Evolutionary conservation across 1,140 invertebrate species (phyloP), one percentile per base, ranked within the genome.

Genomic region (Vanessa atalanta): DNA sequence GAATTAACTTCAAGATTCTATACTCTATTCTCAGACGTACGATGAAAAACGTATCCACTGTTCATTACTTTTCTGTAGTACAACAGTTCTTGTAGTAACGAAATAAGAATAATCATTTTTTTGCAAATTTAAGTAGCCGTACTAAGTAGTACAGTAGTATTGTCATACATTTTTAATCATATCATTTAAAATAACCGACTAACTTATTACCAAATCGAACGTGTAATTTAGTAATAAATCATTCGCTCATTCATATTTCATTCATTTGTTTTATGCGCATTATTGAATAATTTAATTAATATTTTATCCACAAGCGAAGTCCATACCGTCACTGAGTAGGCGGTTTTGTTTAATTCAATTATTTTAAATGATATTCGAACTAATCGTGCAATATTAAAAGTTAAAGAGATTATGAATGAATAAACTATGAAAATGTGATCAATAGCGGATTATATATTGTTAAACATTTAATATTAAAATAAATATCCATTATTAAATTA

Each of bases 221-320:
- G 11, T 57, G 53, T 23, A 57, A 57, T 23, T 23, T 20, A 23
- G 9, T 57, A 57, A 57, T 57, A 57, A 57, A 57, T 23, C 53
- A 57, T 12, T 57, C 20, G 53, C 53, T 57, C 23, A 26, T 26
- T 57, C 53, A 57, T 23, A 57, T 57, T 8, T n/a, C 7, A 53
- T 23, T 4, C 53, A 57, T 57, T 57, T 23, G 16, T 23, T 57
- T 57, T 57, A 20, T 57, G 20, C 9, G 50, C n/a, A 16, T 53
- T 53, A 53, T n/a, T 53, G n/a, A 53, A 57, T 57, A 57, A 57
- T 57, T 57, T 5, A 57, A 57, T 57, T 57, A 57, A 57, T 23
- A 57, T 9, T 14, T 23, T 23, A 57, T 57, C 23, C 53, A 57
- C 23, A 57, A 57, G 13, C 16, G 37, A 43, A 57, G 11, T 23